phyloP scores from a whole-genome alignment of 2,888 invertebrate genomes.

The Labia minor region DNA sequence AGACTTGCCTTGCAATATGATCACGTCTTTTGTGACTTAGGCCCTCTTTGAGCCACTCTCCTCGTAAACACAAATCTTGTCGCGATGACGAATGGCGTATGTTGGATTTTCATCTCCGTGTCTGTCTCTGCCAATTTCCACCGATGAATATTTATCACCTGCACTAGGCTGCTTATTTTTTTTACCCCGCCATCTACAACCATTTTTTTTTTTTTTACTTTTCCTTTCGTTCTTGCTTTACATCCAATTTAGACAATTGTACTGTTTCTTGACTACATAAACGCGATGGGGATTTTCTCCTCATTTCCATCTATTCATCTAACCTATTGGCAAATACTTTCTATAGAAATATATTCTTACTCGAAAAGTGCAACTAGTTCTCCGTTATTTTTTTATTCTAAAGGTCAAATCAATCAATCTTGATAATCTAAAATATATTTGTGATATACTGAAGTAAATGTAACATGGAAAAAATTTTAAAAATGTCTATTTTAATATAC shows the following conservation, averaged over 20 bases:
- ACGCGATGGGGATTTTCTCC: not conserved
- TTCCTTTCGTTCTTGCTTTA: not conserved
- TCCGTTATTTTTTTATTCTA: no score
- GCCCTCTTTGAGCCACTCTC: constrained; percentile 6
- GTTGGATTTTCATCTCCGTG: not conserved
- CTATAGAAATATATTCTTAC: no score
- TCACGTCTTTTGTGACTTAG: constrained; percentile 13
- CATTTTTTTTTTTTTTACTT: not conserved
- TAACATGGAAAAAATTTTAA: no score
- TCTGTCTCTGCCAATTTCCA: constrained; percentile 3
- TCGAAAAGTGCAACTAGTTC: no score
- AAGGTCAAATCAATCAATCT: no score
- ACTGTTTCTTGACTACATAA: not conserved
- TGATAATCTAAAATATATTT: no score
- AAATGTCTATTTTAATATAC: no score
- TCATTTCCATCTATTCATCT: not conserved
- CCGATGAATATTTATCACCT: constrained; percentile 13
- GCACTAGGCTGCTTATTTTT: constrained; percentile 5
- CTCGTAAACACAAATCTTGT: not conserved
- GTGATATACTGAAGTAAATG: no score
- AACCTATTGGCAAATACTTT: no score
- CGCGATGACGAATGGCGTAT: constrained; percentile 4
- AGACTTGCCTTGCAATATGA: constrained; percentile 13
- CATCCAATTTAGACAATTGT: constrained; percentile 13
- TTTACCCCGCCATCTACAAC: not conserved